A percentile compares a stretch with the other conserved stretches of the same genome.
Conservation (phyloP, 2,888 invertebrate genomes). For the Eubasilissa splendida region DNA sequence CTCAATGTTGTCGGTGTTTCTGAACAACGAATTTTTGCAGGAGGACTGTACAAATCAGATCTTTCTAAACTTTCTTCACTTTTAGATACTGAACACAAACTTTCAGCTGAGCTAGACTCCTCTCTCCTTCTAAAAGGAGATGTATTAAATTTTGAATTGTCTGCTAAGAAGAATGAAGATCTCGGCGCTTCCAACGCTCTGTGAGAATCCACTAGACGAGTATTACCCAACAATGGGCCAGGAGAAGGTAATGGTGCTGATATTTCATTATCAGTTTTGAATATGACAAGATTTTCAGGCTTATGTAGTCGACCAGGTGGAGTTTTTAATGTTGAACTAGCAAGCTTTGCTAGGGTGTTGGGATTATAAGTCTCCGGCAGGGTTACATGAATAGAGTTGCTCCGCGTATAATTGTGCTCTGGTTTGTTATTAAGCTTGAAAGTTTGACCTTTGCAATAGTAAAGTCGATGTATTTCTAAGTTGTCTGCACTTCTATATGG, state of each 20-base stretch:
- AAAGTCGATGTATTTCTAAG: conserved; percentile 84
- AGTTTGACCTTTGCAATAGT: conserved; percentile 82
- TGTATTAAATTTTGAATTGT: conserved; percentile 34
- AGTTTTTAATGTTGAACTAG: conserved; percentile 65
- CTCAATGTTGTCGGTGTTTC: conserved; percentile 70
- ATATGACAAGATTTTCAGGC: conserved; percentile 74
- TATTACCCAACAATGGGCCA: conserved; percentile 87
- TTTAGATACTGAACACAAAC: conserved; percentile 43
- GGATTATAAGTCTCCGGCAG: conserved; percentile 72
- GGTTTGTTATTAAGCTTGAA: conserved; percentile 63
- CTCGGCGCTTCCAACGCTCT: conserved; percentile 42
- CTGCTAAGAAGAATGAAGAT: conserved; percentile 11
- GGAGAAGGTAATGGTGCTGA: conserved; percentile 84
- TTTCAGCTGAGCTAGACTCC: conserved; percentile 51
- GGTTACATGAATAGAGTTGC: conserved; percentile 74
- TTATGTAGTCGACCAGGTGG: conserved; percentile 66
- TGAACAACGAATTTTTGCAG: conserved; percentile 70
- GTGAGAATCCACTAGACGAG: conserved; percentile 80
- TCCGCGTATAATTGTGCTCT: conserved; percentile 73
- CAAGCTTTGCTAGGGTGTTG: conserved; percentile 64
- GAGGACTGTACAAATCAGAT: conserved; percentile 67
- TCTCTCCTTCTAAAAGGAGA: conserved; percentile 38
- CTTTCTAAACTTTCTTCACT: conserved; percentile 68
- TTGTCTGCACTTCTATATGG: conserved; percentile 87
- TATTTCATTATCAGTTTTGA: conserved; percentile 70